Percentiles rank a stretch among this genome's conserved stretches.
Evolutionary conservation across 2,888 invertebrate species (phyloP).

Genomic region (Scelioninae gen. 1): DNA sequence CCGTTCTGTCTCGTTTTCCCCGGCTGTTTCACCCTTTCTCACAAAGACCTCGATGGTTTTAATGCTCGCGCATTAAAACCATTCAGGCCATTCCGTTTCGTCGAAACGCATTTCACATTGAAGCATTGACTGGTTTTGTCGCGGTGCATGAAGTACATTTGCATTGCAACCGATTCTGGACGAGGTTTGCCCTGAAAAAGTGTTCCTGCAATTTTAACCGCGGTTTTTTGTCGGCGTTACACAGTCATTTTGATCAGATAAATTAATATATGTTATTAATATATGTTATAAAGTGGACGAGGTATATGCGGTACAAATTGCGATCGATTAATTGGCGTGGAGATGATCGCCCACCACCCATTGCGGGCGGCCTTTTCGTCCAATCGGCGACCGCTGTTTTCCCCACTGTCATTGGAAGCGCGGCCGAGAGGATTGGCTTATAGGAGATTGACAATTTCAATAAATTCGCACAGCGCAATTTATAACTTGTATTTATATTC

Average conservation of each 20-base stretch:
- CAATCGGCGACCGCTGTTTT: conserved; percentile 38
- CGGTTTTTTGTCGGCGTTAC: not conserved
- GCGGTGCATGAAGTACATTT: conserved; percentile 42
- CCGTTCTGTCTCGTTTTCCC: no score
- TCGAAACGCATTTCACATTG: no score
- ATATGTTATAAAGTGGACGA: conserved; percentile 41
- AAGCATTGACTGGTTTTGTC: no score
- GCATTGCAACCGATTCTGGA: conserved; percentile 24
- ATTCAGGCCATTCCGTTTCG: conserved; percentile 67
- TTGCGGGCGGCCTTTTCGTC: conserved; percentile 35
- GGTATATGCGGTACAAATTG: conserved; percentile 47
- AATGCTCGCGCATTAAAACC: conserved; percentile 64
- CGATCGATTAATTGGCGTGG: conserved; percentile 64
- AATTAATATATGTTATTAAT: conserved; percentile 44
- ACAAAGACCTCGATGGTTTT: conserved; percentile 66
- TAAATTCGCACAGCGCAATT: conserved; percentile 26
- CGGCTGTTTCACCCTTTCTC: conserved; percentile 55
- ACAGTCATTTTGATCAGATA: conserved; percentile 42
- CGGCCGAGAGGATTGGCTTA: conserved; percentile 43
- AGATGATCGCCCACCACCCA: conserved; percentile 55
- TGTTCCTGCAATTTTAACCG: conserved; percentile 46
- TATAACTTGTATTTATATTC: conserved; percentile 32
- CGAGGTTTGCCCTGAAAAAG: conserved; percentile 6
- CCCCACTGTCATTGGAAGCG: conserved; percentile 56
- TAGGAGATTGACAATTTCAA: conserved; percentile 48